phyloP scores from a whole-genome alignment of 1,140 invertebrate genomes.

The Drosophila chauvacae region DNA sequence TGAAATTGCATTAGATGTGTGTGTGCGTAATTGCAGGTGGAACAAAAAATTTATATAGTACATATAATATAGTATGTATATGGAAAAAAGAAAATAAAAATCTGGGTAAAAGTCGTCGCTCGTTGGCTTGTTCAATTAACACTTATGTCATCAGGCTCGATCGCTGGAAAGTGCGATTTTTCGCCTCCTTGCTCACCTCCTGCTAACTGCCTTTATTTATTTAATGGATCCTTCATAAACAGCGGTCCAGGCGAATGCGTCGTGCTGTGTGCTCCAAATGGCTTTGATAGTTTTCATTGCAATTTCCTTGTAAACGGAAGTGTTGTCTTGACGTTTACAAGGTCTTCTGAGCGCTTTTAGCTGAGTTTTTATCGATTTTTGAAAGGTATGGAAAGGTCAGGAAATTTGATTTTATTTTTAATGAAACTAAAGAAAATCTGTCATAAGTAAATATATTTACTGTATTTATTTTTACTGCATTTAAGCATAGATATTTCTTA shows the following conservation, averaged over 20 bases:
- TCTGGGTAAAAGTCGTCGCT: background rate
- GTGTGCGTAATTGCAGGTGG: conserved; percentile 72
- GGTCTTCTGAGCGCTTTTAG: background rate
- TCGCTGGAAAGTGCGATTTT: conserved; percentile 24
- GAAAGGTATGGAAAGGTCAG: background rate
- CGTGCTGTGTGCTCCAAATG: background rate
- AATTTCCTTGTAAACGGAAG: conserved; percentile 27
- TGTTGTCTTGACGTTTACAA: conserved; percentile 22
- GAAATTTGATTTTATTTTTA: background rate
- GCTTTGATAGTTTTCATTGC: background rate
- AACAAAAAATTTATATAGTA: conserved; percentile 1
- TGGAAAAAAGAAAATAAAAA: conserved; percentile 7
- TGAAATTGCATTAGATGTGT: conserved; percentile 78
- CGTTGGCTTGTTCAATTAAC: conserved; percentile 60
- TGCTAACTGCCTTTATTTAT: conserved; percentile 62
- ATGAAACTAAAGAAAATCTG: background rate
- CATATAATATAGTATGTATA: background rate
- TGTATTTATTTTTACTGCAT: too few relatives aligned
- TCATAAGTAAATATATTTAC: background rate
- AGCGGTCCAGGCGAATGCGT: conserved; percentile 25
- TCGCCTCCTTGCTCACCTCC: conserved; percentile 71
- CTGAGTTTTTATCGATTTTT: background rate
- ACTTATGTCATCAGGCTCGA: conserved; percentile 60
- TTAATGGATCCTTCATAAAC: conserved; percentile 7
- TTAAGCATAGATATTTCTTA: background rate